Percentiles rank a stretch among this genome's conserved stretches.
These are phyloP conservation scores for Yponomeuta plumbellus DNA, from an alignment of 2,888 invertebrate species.

Conservation along the genomic window DNA sequence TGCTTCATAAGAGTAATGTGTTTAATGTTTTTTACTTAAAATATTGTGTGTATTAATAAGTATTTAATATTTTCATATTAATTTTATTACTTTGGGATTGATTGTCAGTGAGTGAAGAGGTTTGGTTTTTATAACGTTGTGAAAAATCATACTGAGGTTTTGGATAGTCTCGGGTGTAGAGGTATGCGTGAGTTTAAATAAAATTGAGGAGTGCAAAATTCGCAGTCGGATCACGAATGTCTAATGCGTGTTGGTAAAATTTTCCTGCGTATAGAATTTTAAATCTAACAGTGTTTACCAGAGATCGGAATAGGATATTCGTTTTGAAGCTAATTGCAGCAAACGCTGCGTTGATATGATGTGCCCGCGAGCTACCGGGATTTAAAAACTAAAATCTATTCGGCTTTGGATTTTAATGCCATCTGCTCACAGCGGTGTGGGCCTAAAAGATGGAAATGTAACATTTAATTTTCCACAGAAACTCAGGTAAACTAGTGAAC, in stretches of 20 bases:
- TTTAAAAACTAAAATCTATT: no score
- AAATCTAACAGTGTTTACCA: no score
- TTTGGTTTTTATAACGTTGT: not conserved
- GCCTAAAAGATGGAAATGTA: no score
- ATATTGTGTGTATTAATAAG: constrained; percentile 15
- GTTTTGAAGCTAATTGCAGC: no score
- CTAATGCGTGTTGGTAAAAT: not conserved
- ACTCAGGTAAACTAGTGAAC: no score
- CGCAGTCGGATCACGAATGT: not conserved
- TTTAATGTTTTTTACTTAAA: constrained; percentile 28
- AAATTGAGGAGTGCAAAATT: not conserved
- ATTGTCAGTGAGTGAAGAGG: not conserved
- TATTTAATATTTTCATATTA: constrained; percentile 17
- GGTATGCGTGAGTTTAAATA: not conserved
- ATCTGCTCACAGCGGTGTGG: no score
- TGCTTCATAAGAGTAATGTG: constrained; percentile 27
- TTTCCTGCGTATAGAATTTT: no score
- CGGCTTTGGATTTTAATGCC: no score
- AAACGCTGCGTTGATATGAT: no score
- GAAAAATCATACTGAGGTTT: not conserved
- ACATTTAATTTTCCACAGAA: no score
- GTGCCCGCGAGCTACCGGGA: no score
- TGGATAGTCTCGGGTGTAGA: not conserved
- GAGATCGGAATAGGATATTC: no score
- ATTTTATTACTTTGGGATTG: not conserved